Evolutionary conservation across 2,888 invertebrate species (phyloP).

Genomic region (Chorisops tibialis): DNA sequence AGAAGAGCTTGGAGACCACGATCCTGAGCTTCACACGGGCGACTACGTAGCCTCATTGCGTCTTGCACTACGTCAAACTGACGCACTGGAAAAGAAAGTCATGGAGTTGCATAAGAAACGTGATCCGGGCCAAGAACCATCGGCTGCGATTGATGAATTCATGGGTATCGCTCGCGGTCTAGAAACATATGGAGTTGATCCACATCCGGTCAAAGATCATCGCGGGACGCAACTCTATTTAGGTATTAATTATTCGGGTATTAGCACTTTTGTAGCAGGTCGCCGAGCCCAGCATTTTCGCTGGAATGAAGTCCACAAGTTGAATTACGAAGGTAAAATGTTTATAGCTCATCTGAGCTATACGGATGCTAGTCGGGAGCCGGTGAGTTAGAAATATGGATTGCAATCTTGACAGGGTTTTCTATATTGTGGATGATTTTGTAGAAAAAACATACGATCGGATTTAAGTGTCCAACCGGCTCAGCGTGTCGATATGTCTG

Average conservation of each 20-base stretch:
- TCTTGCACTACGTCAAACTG: conserved; percentile 87
- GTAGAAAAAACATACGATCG: conserved; percentile 90
- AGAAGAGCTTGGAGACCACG: conserved; percentile 95
- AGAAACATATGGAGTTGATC: conserved; percentile 97
- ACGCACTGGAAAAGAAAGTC: conserved; percentile 87
- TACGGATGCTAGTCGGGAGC: conserved; percentile 71
- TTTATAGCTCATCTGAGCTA: conserved; percentile 92
- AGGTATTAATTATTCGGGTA: conserved; percentile 93
- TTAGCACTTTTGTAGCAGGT: conserved; percentile 91
- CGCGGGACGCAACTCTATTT: conserved; percentile 87
- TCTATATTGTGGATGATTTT: conserved; percentile 27
- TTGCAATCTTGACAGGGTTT: too few species aligned
- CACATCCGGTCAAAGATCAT: conserved; percentile 96
- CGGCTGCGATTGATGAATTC: conserved; percentile 86
- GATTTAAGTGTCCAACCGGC: conserved; percentile 91
- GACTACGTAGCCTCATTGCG: conserved; percentile 91
- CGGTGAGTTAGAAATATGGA: conserved; percentile 39
- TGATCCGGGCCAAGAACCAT: conserved; percentile 80
- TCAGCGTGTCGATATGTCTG: conserved; percentile 93
- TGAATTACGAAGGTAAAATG: conserved; percentile 97
- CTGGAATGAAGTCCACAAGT: conserved; percentile 93
- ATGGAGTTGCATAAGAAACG: conserved; percentile 87
- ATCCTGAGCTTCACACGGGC: conserved; percentile 80
- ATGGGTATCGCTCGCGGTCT: conserved; percentile 85
- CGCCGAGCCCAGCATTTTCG: conserved; percentile 91